Evolutionary conservation across 2,113 vertebrate species (phyloP).

Genomic region (Thalassoma bifasciatum): DNA sequence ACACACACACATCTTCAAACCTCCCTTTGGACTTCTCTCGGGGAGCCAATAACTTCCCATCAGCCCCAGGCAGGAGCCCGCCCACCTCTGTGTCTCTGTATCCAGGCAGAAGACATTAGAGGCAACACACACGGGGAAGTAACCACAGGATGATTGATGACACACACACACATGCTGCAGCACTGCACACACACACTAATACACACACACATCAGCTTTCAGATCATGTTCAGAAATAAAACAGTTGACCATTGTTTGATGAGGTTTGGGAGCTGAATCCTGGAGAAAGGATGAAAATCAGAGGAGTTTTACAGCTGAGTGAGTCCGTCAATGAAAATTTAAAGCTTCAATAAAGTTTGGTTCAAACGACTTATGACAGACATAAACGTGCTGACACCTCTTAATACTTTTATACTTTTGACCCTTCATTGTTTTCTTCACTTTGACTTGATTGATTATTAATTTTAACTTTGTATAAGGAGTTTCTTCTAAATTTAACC

Average conservation of each 20-base stretch:
- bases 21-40: constrained; percentile 30
- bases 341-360: not conserved
- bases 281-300: not conserved
- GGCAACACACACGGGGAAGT: not conserved
- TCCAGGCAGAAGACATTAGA: constrained; percentile 50
- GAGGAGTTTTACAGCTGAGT: not conserved
- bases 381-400: not conserved
- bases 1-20: constrained; percentile 6
- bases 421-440: too few relatives aligned
- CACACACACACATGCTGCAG: constrained; percentile 1
- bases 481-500: too few relatives aligned
- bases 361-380: not conserved
- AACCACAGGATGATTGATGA: not conserved
- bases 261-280: not conserved
- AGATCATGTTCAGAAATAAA: not conserved
- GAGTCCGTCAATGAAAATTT: not conserved
- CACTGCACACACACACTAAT: not conserved
- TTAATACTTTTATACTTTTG: too few relatives aligned
- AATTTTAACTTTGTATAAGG: too few relatives aligned
- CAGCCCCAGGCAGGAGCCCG: not conserved
- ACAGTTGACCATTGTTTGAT: not conserved
- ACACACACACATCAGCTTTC: too few relatives aligned
- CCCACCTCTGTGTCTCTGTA: constrained; percentile 23
- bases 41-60: constrained; percentile 45
- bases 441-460: too few relatives aligned